These are phyloP conservation scores for Setophaga kirtlandii DNA, from an alignment of 2,113 vertebrate species.

Conservation along the genomic window DNA sequence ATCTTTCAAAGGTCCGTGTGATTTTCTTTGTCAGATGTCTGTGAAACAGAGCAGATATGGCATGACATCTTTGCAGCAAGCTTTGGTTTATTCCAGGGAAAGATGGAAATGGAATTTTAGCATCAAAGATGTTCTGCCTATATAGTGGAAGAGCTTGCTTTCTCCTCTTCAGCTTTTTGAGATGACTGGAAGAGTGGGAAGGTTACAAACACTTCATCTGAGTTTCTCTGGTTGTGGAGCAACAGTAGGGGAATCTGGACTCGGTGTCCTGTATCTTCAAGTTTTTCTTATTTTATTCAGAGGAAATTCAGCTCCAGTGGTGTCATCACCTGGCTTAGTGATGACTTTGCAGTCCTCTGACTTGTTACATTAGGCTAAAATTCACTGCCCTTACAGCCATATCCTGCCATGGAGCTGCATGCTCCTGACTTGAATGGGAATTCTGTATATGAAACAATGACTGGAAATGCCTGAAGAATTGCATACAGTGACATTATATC, in stretches of 20 bases:
- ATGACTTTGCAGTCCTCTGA: not conserved
- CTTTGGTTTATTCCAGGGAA: not conserved
- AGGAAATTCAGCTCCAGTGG: not conserved
- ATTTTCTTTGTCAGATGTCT: not conserved
- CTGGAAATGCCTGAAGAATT: constrained; percentile 28
- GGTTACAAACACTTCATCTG: not conserved
- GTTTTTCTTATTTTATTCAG: not conserved
- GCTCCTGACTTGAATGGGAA: not conserved
- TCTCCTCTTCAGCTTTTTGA: not conserved
- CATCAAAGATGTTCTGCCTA: not conserved
- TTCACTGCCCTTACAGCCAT: not conserved
- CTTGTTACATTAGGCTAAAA: not conserved
- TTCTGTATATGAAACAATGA: not conserved
- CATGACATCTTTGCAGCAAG: not conserved
- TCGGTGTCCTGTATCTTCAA: not conserved
- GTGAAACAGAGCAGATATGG: not conserved
- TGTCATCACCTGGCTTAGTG: not conserved
- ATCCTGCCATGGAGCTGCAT: not conserved
- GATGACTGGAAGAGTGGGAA: not conserved
- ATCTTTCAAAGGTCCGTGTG: not conserved
- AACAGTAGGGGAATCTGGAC: not conserved
- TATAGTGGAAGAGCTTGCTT: not conserved
- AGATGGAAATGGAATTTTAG: not conserved
- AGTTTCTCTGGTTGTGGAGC: not conserved
- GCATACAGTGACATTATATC: not conserved